Evolutionary conservation across 2,888 invertebrate species (phyloP).

Genomic region (Clivina fossor): DNA sequence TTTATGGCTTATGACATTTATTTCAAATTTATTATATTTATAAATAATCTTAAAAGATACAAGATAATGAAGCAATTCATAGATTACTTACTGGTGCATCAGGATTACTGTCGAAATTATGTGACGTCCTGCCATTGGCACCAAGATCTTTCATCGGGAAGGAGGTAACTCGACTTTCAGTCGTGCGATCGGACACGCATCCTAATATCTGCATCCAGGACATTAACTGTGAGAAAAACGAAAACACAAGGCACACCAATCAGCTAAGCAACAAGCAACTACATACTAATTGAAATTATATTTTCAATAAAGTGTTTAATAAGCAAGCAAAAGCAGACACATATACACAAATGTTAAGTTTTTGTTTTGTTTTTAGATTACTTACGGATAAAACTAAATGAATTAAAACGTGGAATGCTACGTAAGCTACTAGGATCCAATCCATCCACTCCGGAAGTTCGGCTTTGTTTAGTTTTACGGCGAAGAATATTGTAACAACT

Average conservation of each 20-base stretch:
- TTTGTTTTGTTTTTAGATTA: constrained; percentile 34
- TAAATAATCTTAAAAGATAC: too few relatives aligned
- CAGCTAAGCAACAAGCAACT: constrained; percentile 25
- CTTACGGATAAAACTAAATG: constrained; percentile 85
- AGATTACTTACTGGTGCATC: constrained; percentile 79
- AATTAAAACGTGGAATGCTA: constrained; percentile 84
- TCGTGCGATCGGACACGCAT: constrained; percentile 74
- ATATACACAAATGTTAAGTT: neutral
- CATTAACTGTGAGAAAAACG: constrained; percentile 41
- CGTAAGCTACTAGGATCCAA: constrained; percentile 86
- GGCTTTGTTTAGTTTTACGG: constrained; percentile 82
- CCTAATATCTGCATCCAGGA: constrained; percentile 68
- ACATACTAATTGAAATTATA: neutral
- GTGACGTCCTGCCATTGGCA: constrained; percentile 61
- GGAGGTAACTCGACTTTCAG: constrained; percentile 71
- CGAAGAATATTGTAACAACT: constrained; percentile 94
- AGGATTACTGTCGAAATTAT: constrained; percentile 69
- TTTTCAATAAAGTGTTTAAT: constrained; percentile 7
- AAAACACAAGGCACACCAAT: constrained; percentile 18
- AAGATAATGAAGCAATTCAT: too few relatives aligned
- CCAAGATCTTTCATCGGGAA: constrained; percentile 86
- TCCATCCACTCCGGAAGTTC: constrained; percentile 84
- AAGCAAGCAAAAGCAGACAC: neutral
- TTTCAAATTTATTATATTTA: too few relatives aligned
- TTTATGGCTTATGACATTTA: too few relatives aligned